These are phyloP conservation scores for Gymnoscelis rufifasciata DNA, from an alignment of 2,888 invertebrate species.

Conservation along the genomic window DNA sequence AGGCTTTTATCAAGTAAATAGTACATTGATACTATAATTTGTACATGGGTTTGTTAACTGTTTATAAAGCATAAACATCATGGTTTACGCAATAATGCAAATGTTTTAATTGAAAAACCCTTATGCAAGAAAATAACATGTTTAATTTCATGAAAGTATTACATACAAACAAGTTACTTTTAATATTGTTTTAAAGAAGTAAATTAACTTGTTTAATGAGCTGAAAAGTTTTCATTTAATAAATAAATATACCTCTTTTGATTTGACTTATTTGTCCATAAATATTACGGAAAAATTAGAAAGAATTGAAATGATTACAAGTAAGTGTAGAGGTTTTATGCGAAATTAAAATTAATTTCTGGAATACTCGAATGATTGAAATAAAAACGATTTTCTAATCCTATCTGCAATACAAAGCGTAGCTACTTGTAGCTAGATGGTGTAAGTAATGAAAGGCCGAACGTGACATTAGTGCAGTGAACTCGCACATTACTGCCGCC, in stretches of 20 bases:
- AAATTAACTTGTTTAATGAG: no score
- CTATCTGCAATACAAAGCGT: background rate
- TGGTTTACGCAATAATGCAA: background rate
- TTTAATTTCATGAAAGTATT: background rate
- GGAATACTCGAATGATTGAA: no score
- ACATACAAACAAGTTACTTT: no score
- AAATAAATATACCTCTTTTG: no score
- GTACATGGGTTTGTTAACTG: constrained; percentile 24
- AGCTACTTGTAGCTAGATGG: background rate
- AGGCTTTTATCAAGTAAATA: constrained; percentile 30
- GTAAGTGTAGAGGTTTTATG: no score
- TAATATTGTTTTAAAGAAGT: no score
- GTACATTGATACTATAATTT: constrained; percentile 28
- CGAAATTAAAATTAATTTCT: no score
- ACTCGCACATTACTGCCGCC: constrained; percentile 64
- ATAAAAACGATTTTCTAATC: background rate
- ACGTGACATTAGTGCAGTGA: constrained; percentile 75
- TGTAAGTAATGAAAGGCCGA: constrained; percentile 63
- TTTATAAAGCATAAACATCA: constrained; percentile 22
- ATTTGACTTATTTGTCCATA: no score
- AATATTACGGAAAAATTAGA: no score
- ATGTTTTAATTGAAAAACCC: background rate
- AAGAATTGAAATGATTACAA: no score
- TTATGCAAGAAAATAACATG: background rate
- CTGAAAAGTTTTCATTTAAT: no score